Conservation (phyloP, 2,888 invertebrate genomes). For the Apodemia mormo region DNA sequence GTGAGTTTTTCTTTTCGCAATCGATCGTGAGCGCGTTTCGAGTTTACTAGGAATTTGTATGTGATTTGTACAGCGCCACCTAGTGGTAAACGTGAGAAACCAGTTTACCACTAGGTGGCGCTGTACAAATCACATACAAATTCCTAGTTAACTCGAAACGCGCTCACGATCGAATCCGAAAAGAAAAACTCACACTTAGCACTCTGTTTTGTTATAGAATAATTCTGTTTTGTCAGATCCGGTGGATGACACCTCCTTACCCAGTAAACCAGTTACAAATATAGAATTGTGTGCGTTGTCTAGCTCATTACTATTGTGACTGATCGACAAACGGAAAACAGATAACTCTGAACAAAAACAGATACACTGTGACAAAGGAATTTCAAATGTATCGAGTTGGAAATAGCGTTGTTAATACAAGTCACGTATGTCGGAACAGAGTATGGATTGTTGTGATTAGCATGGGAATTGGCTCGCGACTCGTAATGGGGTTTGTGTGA, state of each 20-base stretch:
- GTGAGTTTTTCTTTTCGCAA: no score
- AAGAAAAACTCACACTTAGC: no score
- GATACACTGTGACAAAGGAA: not conserved
- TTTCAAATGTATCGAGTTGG: not conserved
- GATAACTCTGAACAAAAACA: slow-evolving; percentile 4
- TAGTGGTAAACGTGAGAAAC: no score
- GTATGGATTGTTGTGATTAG: slow-evolving; percentile 12
- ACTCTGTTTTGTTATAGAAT: no score
- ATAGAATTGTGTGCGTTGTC: not conserved
- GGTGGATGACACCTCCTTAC: not conserved
- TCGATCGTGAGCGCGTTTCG: no score
- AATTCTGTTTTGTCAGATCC: not conserved
- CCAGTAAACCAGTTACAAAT: not conserved
- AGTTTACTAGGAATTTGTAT: no score
- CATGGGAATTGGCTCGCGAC: slow-evolving; percentile 13
- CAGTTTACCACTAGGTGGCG: no score
- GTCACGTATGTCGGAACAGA: not conserved
- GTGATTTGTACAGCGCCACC: no score
- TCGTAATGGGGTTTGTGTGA: slow-evolving; percentile 8
- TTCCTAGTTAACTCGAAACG: no score
- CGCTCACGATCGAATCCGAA: no score
- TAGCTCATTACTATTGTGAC: slow-evolving; percentile 6
- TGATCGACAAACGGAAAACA: slow-evolving; percentile 14
- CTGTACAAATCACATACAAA: no score
- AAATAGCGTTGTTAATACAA: not conserved